Evolutionary conservation across 2,888 invertebrate species (phyloP), one percentile per base, ranked within the genome.

Genomic region (Ophonus ardosiacus): DNA sequence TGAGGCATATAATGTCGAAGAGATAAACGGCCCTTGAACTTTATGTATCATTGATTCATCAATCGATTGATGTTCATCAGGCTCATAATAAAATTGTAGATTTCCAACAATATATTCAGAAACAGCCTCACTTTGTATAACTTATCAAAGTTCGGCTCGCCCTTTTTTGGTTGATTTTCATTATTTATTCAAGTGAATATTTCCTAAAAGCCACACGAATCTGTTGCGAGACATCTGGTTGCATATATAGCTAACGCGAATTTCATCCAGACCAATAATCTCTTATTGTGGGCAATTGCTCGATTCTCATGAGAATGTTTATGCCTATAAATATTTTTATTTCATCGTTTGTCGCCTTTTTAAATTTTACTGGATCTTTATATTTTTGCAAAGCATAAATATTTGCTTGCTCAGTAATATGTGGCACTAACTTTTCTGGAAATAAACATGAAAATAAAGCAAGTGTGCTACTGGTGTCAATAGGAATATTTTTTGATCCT

Each of bases 101-200:
- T 57, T 57, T 57, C 57, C 57, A 57, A n/a, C 57, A 57, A 57
- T 57, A 2, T 81, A 65, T 81, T 56, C 13, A 88, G 74, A 43
- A 88, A 76, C n/a, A 88, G 88, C 84, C 86, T 81, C 17, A 88
- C 18, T 88, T 88, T 21, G 21, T 21, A 21, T 21, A 21, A 21
- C 21, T 21, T 21, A 21, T 21, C 21, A 21, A 2, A 21, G 43
- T 85, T 79, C 31, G 86, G 79, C 43, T 86, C 84, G 17, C 81
- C 85, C 84, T 82, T 86, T 80, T 86, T 86, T n/a, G 87, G 86
- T 85, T 86, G 85, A 21, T 85, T 56, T 40, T 79, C 81, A 86
- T 86, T 87, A 83, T 88, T 88, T 87, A 84, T 87, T 88, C 51
- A 88, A 51, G 86, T 88, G 88, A 21, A 88, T 15, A 85, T 87